Evolutionary conservation across 2,797 vertebrate genomes (phyloP), one percentile per base, ranked within the genome.

Genomic region (Arctocebus calabarensis): DNA sequence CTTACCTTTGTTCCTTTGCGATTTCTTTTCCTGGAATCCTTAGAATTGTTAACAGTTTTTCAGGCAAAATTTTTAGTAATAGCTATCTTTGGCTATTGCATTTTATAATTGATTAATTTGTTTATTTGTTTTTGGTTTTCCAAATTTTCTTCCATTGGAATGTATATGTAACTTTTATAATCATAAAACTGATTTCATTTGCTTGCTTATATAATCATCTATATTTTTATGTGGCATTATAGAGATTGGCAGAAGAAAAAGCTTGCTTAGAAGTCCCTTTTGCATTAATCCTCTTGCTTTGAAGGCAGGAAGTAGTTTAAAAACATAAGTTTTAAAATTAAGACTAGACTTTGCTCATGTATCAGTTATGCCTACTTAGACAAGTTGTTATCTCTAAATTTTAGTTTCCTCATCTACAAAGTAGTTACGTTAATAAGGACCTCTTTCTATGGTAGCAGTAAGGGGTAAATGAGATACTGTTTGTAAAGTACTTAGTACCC

Each of bases 51-150:
- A 95, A 59, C 32, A 74, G 2, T 82, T 70, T 55, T 37, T 75
- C 7, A 62, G 29, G 45, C 23, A 78, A 82, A 34, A 34, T 79
- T 66, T 75, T 81, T 82, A 52, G 61, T 37, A 59, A 40, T 62
- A 48, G 17, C 45, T 68, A 2, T 52, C 40, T 59, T 48, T 77
- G 55, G 25, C 22, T 83, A 55, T 23, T 77, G 37, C 45, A 84
- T 75, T 57, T 91, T 84, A 43, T n/a, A 92, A 59, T 19, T 73
- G 40, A 83, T 62, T 86, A 34, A 62, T 87, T 85, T 94, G 52
- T 64, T 77, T 43, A 10, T 82, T 62, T 34, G 14, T 29, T 34
- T 32, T 48, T 48, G 45, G 16, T 45, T 59, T 88, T 86, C 57
- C 34, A 74, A 2, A 40, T 68, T 90, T 90, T 79, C 32, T 94